Percentiles rank a stretch among this genome's conserved stretches.
Evolutionary conservation across 2,113 vertebrate genomes (phyloP).

Genomic region (Hemicordylus capensis): DNA sequence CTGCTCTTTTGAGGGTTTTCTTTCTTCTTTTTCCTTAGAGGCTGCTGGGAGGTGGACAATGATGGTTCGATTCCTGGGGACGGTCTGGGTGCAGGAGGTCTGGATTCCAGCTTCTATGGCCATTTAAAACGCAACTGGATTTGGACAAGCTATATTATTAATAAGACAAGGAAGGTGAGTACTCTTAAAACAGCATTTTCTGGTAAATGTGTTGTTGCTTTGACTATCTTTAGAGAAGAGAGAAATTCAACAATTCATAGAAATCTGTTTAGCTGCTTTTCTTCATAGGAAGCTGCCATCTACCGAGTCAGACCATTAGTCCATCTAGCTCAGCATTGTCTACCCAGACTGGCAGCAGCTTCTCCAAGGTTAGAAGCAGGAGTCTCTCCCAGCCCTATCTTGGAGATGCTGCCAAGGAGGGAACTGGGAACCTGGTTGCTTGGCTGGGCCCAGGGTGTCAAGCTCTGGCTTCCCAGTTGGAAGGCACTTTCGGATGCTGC

Average conservation of each 20-base stretch:
- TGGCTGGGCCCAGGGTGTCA: no score
- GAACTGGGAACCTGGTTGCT: no score
- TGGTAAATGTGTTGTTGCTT: neutral
- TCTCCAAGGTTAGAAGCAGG: no score
- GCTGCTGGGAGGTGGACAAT: slow-evolving; percentile 83
- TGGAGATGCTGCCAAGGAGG: no score
- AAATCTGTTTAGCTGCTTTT: neutral
- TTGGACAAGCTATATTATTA: slow-evolving; percentile 92
- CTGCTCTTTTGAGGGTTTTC: neutral
- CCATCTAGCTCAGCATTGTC: no score
- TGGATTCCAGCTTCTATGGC: slow-evolving; percentile 91
- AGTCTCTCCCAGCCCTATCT: no score
- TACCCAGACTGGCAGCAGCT: no score
- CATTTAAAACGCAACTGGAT: slow-evolving; percentile 98
- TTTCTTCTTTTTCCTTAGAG: slow-evolving; percentile 68
- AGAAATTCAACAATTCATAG: neutral
- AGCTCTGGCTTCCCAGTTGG: neutral
- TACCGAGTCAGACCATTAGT: no score
- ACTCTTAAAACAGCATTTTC: neutral
- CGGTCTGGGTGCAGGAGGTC: slow-evolving; percentile 88
- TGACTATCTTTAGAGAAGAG: no score
- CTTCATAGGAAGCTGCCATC: no score
- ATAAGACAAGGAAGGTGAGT: slow-evolving; percentile 77
- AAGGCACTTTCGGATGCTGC: neutral
- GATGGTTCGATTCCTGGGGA: slow-evolving; percentile 89